Base-by-base conservation (phyloP, 2,797 vertebrate species). In the Sylvilagus floridanus region DNA sequence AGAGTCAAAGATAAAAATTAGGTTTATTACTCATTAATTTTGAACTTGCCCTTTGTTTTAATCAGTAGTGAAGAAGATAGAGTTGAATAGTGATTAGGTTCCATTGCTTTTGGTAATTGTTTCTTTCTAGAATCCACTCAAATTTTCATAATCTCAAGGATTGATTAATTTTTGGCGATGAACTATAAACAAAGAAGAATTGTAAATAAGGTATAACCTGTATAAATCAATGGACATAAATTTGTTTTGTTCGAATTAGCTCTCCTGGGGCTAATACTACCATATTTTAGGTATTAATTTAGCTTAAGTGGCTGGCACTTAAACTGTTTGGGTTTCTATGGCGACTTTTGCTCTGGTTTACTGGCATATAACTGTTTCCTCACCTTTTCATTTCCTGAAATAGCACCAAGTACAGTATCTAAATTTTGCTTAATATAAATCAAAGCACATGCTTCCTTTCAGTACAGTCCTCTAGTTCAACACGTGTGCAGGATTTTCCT, bases 381-480 rank as follows among this genome's bases (percentile, higher is more conserved):
- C 95, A 95, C 95, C 95, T 96, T 97, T 97, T 97, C 94, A 97
- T 97, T 97, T 97, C 96, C 96, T 97, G 97, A 96, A 96, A 97
- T 96, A 96, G 95, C 71, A 88, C 95, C 83, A 96, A 88, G 76
- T 96, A 97, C 95, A 97, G 97, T 97, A 96, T 96, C 96, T 97
- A 91, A 87, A 97, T 97, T 97, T 96, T 90, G 96, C 96, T 87
- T 95, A 85, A 85, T 94, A 97, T 97, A 97, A 97, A 97, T 97
- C 95, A 97, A 95, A 96, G 94, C 92, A 93, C 95, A 94, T 94
- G 88, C 92, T 94, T 96, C 90, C 91, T 96, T 95, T 97, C 88
- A 93, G 88, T 92, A 89, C 95, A 96, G 86, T 60, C 90, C 93
- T 93, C 88, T 75, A 82, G 93, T 97, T 97, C 97, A 95, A 94